Evolutionary conservation across 2,888 invertebrate genomes (phyloP).

Genomic region (Asteroscopus sphinx): DNA sequence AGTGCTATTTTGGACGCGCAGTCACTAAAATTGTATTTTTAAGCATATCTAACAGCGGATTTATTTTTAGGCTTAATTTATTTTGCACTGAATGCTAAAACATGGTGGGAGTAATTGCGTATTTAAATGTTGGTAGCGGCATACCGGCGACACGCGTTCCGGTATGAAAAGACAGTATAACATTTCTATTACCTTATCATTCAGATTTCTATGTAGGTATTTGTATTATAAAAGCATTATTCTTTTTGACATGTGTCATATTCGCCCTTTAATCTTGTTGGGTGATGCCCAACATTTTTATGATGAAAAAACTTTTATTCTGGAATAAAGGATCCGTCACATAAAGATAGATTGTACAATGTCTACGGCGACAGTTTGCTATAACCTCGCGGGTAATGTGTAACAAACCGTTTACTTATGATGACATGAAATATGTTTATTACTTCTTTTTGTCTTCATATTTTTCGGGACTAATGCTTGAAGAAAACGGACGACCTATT

Average conservation of each 20-base stretch:
- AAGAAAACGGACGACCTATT: not conserved
- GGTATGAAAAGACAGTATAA: no score
- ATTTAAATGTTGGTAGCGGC: no score
- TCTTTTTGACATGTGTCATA: conserved; percentile 47
- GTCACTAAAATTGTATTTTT: no score
- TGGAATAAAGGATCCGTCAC: conserved; percentile 37
- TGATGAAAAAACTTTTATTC: conserved; percentile 44
- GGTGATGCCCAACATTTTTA: conserved; percentile 38
- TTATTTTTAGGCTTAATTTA: no score
- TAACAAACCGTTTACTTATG: conserved; percentile 5
- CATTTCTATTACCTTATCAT: no score
- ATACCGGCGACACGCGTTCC: no score
- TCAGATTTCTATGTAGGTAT: no score
- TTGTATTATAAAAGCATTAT: conserved; percentile 38
- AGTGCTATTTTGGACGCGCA: no score
- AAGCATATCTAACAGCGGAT: no score
- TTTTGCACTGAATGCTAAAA: no score
- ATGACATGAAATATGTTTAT: conserved; percentile 1
- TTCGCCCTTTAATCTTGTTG: conserved; percentile 47
- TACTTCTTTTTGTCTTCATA: not conserved
- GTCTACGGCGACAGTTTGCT: conserved; percentile 13
- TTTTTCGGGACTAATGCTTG: not conserved
- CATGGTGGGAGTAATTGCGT: no score
- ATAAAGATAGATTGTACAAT: conserved; percentile 43
- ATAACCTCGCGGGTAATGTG: conserved; percentile 7